Percentiles rank a stretch among this genome's conserved stretches.
These are phyloP conservation scores for Porites lobata DNA, from an alignment of 92 coral and sea anemone genomes.

Conservation along the genomic window DNA sequence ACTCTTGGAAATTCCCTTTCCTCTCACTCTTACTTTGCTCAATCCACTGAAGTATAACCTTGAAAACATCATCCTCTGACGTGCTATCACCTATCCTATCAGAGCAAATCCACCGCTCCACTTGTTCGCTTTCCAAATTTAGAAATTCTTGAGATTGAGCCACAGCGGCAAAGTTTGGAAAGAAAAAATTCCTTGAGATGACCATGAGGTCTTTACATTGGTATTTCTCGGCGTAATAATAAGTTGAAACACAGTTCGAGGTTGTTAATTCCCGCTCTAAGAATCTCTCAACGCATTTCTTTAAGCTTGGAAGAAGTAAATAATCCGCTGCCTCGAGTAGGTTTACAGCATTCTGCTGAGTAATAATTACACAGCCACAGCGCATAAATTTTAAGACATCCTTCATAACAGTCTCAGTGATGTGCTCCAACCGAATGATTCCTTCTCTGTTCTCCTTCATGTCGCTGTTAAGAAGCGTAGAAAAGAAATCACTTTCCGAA, in stretches of 20 bases:
- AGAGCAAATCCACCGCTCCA: background rate
- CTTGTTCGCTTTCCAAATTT: background rate
- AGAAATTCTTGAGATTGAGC: background rate
- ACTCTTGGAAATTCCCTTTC: background rate
- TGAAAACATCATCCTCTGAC: background rate
- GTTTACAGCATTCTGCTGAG: background rate
- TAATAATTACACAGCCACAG: background rate
- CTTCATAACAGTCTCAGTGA: background rate
- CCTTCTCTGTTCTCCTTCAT: conserved; percentile 16
- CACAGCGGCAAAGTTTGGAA: background rate
- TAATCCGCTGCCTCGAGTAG: conserved; percentile 6
- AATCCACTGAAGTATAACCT: background rate
- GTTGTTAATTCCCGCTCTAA: background rate
- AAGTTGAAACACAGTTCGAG: background rate
- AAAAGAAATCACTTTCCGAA: conserved; percentile 1
- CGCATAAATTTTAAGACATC: background rate
- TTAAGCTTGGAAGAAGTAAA: background rate
- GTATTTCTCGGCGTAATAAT: background rate
- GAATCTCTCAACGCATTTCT: background rate
- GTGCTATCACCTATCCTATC: background rate
- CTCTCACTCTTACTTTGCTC: background rate
- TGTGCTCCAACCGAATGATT: background rate
- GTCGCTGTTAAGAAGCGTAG: background rate
- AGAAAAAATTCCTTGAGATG: background rate
- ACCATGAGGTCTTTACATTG: background rate